phyloP scores from a whole-genome alignment of 2,797 vertebrate species.

The Oreochromis grahami region DNA sequence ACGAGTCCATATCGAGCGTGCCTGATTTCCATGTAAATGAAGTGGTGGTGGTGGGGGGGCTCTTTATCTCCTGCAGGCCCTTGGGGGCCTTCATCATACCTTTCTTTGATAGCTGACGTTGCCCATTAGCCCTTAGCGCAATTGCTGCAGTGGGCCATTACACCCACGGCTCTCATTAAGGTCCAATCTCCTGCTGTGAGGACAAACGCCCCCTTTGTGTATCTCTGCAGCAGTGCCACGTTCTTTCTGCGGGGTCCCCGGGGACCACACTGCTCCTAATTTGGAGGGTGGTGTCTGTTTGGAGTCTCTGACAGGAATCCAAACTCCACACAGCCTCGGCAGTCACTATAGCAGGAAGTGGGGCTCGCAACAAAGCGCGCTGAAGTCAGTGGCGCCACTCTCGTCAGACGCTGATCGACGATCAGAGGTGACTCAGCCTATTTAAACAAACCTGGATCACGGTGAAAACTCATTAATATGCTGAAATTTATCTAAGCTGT shows the following conservation, averaged over 20 bases:
- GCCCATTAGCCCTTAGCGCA: constrained; percentile 65
- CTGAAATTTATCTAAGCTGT: neutral
- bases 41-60: constrained; percentile 26
- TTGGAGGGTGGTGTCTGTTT: constrained; percentile 66
- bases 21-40: constrained; percentile 81
- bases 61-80: constrained; percentile 58
- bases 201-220: constrained; percentile 76
- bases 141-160: constrained; percentile 55
- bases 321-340: constrained; percentile 41
- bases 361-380: constrained; percentile 41
- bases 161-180: constrained; percentile 72
- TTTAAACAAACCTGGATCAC: neutral
- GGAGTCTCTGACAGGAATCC: constrained; percentile 55
- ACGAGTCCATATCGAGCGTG: constrained; percentile 74
- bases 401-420: constrained; percentile 40
- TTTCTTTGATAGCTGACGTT: constrained; percentile 74
- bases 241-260: constrained; percentile 55
- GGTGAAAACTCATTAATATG: neutral
- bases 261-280: constrained; percentile 63
- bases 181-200: constrained; percentile 65
- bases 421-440: constrained; percentile 28
- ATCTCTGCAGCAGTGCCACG: constrained; percentile 52
- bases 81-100: constrained; percentile 62
- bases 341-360: constrained; percentile 34
- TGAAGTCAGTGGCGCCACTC: constrained; percentile 53